Conservation (phyloP, 2,888 invertebrate species). For the Chaitophorus viminalis region DNA sequence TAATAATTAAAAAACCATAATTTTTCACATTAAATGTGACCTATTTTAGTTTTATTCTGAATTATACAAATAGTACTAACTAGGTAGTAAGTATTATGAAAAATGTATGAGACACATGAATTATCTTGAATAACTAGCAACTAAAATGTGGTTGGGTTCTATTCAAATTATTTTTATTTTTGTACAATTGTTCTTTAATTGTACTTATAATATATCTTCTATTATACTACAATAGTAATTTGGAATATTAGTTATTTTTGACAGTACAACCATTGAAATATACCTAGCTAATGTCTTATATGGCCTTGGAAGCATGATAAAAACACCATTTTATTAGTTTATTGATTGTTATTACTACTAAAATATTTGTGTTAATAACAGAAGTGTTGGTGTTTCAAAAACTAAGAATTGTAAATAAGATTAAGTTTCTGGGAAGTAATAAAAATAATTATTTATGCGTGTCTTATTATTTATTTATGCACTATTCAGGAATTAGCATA, state of each 20-base stretch:
- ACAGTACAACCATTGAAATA: neutral
- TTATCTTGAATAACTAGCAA: neutral
- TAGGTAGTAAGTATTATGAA: neutral
- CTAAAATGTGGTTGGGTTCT: neutral
- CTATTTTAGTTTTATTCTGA: neutral
- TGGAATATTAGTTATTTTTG: constrained; percentile 40
- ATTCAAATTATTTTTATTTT: neutral
- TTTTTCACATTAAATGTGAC: neutral
- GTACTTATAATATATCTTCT: neutral
- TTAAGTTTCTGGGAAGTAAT: neutral
- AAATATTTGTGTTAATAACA: neutral
- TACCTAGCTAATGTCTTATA: neutral
- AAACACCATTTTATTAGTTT: constrained; percentile 36
- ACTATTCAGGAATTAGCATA: neutral
- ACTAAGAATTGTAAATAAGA: neutral
- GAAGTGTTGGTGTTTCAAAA: neutral
- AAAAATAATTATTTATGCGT: constrained; percentile 14
- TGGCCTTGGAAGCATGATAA: neutral
- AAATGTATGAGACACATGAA: neutral
- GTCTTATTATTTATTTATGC: neutral
- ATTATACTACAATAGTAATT: constrained; percentile 12
- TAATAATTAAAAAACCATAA: too few species aligned
- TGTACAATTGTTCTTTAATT: constrained; percentile 27
- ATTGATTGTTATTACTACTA: constrained; percentile 29
- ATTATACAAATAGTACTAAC: neutral